Evolutionary conservation across 1,140 invertebrate species (phyloP), one percentile per base, ranked within the genome.

Genomic region (Eumaeus atala): DNA sequence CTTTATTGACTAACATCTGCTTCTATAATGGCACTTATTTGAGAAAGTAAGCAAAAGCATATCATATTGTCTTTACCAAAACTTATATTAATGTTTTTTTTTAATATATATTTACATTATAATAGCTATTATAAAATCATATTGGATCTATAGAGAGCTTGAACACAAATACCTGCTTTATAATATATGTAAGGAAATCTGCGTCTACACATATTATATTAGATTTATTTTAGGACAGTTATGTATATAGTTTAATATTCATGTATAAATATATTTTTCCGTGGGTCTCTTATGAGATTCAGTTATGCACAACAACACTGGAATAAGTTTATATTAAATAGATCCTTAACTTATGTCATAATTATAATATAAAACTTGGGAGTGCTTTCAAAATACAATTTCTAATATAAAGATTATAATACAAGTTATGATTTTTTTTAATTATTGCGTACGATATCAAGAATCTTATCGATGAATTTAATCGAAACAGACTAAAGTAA

Each of bases 11-110:
- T 28, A 21, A 44, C 21, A 50, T 34, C 38, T 40, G 28, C 38
- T 18, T 40, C 40, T 53, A 40, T 34, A 53, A 53, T 53, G 51
- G 51, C 51, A 53, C 51, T 33, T 53, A 53, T 16, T 14, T 53
- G 11, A 42, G 37, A 53, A 53, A 53, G 28, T 44, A 42, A 53
- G 51, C 38, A 53, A 40, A 28, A 38, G 40, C 38, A 53, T 38
- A 38, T 34, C 18, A 44, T 35, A 53, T 53, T 47, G 42, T 53
- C 42, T 42, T 44, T 44, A 53, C 51, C 21, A 14, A 53, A 53
- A 53, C 10, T 17, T 14, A 44, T 53, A 16, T 42, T 42, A 14
- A 42, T 28, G 21, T 9, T 42, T 12, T 38, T 51, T 33, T 34
- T n/a, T n/a, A n/a, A n/a, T n/a, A n/a, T n/a, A 14, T 28, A 53